phyloP scores from a whole-genome alignment of 2,113 vertebrate genomes.

The Prunella himalayana region DNA sequence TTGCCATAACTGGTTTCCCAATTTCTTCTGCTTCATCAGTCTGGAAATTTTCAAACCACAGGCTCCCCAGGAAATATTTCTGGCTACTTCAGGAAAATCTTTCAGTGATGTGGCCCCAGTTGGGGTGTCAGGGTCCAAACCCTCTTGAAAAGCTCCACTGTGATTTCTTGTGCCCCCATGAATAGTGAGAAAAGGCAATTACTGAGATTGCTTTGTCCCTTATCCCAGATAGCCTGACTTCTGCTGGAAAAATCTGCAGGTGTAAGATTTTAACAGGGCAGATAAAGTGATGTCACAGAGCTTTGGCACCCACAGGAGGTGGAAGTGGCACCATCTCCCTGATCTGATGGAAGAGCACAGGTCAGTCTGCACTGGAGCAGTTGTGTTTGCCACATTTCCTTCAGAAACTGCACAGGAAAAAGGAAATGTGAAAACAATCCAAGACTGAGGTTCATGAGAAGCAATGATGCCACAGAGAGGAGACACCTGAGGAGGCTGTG shows the following conservation, averaged over 20 bases:
- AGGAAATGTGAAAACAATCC: neutral
- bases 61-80: neutral
- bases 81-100: neutral
- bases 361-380: neutral
- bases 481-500: neutral
- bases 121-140: neutral
- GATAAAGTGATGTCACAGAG: neutral
- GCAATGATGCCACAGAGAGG: neutral
- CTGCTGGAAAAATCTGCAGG: neutral
- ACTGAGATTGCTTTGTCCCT: neutral
- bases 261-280: neutral
- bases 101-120: neutral
- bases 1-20: neutral
- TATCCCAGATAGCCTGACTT: neutral
- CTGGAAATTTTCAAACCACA: neutral
- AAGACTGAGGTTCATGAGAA: neutral
- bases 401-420: neutral
- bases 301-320: neutral
- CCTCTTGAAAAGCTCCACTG: neutral
- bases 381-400: neutral
- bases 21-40: neutral
- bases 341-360: neutral
- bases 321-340: fast-evolving
- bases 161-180: neutral
- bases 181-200: neutral